Evolutionary conservation across 2,888 invertebrate species (phyloP).

Genomic region (Onchidella celtica): DNA sequence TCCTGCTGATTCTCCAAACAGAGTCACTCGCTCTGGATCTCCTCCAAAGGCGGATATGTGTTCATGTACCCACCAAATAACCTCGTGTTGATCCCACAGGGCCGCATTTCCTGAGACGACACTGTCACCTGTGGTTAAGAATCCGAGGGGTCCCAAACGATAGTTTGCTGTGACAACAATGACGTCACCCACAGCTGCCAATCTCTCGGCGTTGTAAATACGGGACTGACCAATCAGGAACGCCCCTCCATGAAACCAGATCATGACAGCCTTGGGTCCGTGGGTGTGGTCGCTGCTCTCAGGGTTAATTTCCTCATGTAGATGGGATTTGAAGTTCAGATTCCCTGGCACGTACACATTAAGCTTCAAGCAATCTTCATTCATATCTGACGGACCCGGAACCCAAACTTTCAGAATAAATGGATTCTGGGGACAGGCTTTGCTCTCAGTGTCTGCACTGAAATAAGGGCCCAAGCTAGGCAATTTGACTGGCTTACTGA

Average conservation of each 20-base stretch:
- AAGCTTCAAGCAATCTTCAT: conserved; percentile 28
- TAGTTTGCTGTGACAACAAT: background rate
- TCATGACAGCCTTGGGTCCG: background rate
- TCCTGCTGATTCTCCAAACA: conserved; percentile 97
- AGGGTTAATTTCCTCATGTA: background rate
- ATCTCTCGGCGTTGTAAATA: background rate
- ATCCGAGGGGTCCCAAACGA: background rate
- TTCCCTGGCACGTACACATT: conserved; percentile 8
- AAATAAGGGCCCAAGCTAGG: background rate
- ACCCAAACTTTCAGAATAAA: conserved; percentile 18
- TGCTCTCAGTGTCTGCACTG: conserved; percentile 8
- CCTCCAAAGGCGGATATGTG: conserved; percentile 82
- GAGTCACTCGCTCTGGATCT: conserved; percentile 93
- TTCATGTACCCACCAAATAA: conserved; percentile 83
- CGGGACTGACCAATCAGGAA: conserved; percentile 10
- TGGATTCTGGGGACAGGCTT: conserved; percentile 59
- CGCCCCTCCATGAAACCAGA: conserved; percentile 24
- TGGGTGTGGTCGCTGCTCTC: background rate
- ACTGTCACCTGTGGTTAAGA: background rate
- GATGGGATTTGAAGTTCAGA: background rate
- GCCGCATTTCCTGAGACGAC: conserved; percentile 81
- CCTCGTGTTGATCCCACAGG: conserved; percentile 96
- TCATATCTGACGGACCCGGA: conserved; percentile 19
- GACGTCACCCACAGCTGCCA: conserved; percentile 14
- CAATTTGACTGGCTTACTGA: conserved; percentile 1